Conservation (phyloP, 1,140 invertebrate genomes). For the Helicoverpa armigera region DNA sequence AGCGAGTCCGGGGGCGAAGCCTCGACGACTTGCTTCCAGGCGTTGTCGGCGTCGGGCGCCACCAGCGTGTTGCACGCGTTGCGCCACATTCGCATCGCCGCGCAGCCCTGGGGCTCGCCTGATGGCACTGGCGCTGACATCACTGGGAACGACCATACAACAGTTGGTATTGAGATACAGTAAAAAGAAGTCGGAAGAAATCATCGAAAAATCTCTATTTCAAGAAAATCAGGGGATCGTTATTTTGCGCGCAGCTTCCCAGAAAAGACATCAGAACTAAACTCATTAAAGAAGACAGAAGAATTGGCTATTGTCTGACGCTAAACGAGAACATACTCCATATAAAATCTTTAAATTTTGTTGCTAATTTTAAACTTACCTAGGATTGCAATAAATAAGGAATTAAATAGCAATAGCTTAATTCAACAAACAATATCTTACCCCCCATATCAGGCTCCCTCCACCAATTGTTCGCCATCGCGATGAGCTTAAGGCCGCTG, state of each 20-base stretch:
- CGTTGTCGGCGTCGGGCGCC: slow-evolving; percentile 68
- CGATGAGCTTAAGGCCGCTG: slow-evolving; percentile 39
- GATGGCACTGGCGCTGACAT: slow-evolving; percentile 52
- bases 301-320: too few relatives aligned
- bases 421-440: slow-evolving; percentile 20
- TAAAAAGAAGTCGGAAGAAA: neutral
- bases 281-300: too few relatives aligned
- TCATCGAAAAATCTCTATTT: neutral
- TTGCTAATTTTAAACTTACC: too few relatives aligned
- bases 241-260: too few relatives aligned
- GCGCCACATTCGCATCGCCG: slow-evolving; percentile 78
- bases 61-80: slow-evolving; percentile 69
- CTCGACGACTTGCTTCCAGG: slow-evolving; percentile 72
- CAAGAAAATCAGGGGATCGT: too few relatives aligned
- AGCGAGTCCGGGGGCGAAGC: slow-evolving; percentile 69
- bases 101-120: slow-evolving; percentile 73
- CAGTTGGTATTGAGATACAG: neutral
- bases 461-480: slow-evolving; percentile 63
- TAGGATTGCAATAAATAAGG: too few relatives aligned
- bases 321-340: too few relatives aligned
- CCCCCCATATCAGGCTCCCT: slow-evolving; percentile 63
- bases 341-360: too few relatives aligned
- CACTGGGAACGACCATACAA: neutral
- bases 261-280: too few relatives aligned
- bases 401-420: neutral